Conservation (phyloP, 2,888 invertebrate genomes). For the Ceramica pisi region DNA sequence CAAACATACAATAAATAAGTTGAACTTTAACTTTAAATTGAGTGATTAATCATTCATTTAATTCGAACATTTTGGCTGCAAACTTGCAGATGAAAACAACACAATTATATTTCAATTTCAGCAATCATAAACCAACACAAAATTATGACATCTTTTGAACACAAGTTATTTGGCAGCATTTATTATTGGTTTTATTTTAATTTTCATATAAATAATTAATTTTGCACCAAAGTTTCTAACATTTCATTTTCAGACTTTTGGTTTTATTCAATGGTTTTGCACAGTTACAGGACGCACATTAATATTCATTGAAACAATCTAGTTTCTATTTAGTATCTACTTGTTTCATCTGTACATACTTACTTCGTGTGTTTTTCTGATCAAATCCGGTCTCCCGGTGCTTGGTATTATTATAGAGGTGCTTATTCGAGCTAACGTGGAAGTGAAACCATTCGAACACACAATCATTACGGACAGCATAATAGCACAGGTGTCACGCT, state of each 20-base stretch:
- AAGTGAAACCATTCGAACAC: neutral
- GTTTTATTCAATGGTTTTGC: too few species aligned
- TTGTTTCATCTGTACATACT: too few species aligned
- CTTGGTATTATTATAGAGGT: too few species aligned
- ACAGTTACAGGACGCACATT: too few species aligned
- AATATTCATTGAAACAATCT: too few species aligned
- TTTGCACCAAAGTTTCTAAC: too few species aligned
- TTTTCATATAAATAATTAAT: too few species aligned
- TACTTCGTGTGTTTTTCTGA: too few species aligned
- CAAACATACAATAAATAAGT: neutral
- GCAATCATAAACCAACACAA: slow-evolving; percentile 5
- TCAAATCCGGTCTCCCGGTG: too few species aligned
- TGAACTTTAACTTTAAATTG: slow-evolving; percentile 3
- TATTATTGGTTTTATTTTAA: neutral
- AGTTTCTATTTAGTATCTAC: too few species aligned
- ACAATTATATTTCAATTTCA: neutral
- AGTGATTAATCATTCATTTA: slow-evolving; percentile 22
- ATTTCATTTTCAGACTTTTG: too few species aligned
- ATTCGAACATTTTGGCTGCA: neutral
- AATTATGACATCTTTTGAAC: neutral
- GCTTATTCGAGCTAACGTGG: too few species aligned
- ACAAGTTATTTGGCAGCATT: neutral
- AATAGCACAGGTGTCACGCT: neutral
- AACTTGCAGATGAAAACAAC: neutral
- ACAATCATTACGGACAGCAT: neutral